phyloP scores from a whole-genome alignment of 2,797 vertebrate genomes.

The Triplophysa bombifrons region DNA sequence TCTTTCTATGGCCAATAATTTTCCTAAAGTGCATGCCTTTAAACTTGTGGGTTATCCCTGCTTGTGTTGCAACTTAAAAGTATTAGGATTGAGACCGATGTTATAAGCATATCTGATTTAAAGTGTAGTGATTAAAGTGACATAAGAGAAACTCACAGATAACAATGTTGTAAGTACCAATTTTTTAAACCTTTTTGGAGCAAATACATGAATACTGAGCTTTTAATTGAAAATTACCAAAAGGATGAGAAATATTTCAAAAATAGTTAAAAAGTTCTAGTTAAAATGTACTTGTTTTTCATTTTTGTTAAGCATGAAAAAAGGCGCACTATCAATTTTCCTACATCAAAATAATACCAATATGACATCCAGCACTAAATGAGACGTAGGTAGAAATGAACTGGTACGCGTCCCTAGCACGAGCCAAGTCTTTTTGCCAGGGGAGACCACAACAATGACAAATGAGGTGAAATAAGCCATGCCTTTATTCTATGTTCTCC shows the following conservation, averaged over 20 bases:
- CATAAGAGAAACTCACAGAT: no score
- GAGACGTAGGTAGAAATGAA: constrained; percentile 24
- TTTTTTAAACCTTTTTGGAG: background rate
- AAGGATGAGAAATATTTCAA: no score
- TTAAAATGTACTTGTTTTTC: no score
- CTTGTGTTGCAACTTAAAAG: background rate
- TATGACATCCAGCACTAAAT: background rate
- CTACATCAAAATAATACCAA: background rate
- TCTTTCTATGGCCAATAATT: background rate
- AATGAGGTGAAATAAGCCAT: constrained; percentile 61
- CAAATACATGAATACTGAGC: background rate
- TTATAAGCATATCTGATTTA: background rate
- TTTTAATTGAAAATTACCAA: background rate
- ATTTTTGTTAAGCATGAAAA: background rate
- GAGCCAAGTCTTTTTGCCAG: constrained; percentile 31
- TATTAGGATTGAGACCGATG: background rate
- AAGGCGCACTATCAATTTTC: background rate
- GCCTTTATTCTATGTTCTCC: constrained; percentile 53
- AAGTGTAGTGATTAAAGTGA: no score
- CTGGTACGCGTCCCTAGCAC: background rate
- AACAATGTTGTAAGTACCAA: no score
- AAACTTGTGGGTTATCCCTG: background rate
- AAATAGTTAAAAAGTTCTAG: background rate
- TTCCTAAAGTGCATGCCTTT: background rate
- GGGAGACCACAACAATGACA: constrained; percentile 50